These are phyloP conservation scores for Lithobates sylvaticus DNA, from an alignment of 2,797 vertebrate species.

Conservation along the genomic window DNA sequence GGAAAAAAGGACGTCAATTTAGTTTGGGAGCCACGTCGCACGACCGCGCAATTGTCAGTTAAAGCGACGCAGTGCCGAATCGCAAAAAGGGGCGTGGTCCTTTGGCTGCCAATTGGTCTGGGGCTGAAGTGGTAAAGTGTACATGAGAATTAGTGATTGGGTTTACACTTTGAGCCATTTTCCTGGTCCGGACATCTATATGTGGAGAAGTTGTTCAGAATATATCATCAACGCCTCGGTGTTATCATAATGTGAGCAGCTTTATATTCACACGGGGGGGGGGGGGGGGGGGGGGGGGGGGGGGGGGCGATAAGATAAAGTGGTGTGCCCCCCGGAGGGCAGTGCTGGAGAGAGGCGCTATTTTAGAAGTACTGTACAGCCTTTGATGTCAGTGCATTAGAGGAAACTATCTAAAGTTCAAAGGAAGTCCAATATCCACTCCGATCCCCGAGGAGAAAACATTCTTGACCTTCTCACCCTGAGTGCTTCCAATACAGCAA, in stretches of 20 bases:
- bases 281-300: too few species aligned
- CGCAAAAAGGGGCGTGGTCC: too few species aligned
- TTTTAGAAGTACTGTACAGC: slow-evolving; percentile 40
- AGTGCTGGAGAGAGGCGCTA: slow-evolving; percentile 23
- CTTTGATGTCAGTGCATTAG: slow-evolving; percentile 52
- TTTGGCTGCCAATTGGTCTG: too few species aligned
- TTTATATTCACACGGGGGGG: too few species aligned
- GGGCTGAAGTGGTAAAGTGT: too few species aligned
- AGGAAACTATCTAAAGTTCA: slow-evolving; percentile 2
- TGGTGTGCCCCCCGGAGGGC: slow-evolving; percentile 30
- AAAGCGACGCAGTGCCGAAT: too few species aligned
- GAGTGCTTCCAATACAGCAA: background rate
- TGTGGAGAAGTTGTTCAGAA: background rate
- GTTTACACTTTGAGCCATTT: slow-evolving; percentile 2
- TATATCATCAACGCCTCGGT: slow-evolving; percentile 30
- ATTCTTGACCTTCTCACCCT: slow-evolving; percentile 28
- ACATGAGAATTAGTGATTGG: too few species aligned
- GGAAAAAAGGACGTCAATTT: too few species aligned
- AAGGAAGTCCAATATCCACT: slow-evolving; percentile 41
- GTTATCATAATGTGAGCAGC: slow-evolving; percentile 30
- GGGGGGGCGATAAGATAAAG: slow-evolving; percentile 43
- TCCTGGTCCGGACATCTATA: background rate
- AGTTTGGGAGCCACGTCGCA: too few species aligned
- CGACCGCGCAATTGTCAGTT: too few species aligned
- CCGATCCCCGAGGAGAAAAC: slow-evolving; percentile 14